Conservation (phyloP, 1,140 invertebrate species). For the Trissolcus basalis region DNA sequence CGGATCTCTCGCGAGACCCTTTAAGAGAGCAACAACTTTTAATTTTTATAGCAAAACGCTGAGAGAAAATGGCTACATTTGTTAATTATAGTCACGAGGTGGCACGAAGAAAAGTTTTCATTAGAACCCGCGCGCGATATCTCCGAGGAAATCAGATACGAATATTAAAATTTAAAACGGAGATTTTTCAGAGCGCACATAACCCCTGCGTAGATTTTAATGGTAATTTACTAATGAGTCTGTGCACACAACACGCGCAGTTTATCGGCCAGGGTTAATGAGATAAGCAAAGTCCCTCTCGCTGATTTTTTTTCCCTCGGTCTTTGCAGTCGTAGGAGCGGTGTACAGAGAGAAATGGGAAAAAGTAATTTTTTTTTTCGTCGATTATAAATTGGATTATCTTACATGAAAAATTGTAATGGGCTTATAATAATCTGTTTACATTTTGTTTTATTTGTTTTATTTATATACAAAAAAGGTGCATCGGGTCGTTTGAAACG, state of each 20-base stretch:
- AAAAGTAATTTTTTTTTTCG: no score
- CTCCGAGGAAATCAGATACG: slow-evolving; percentile 48
- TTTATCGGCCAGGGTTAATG: slow-evolving; percentile 28
- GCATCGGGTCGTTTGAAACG: no score
- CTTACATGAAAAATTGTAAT: no score
- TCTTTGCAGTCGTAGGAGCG: background rate
- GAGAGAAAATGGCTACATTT: slow-evolving; percentile 41
- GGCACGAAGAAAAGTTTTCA: slow-evolving; percentile 35
- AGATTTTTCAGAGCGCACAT: slow-evolving; percentile 15
- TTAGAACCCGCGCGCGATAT: slow-evolving; percentile 27
- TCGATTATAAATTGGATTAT: no score
- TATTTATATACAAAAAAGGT: no score
- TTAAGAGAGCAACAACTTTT: slow-evolving; percentile 25
- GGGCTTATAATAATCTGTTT: no score
- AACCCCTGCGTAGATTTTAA: slow-evolving; percentile 17
- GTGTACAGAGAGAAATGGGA: slow-evolving; percentile 1
- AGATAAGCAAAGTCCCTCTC: slow-evolving; percentile 14
- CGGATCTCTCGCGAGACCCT: slow-evolving; percentile 7
- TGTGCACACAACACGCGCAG: slow-evolving; percentile 14
- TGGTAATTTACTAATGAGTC: slow-evolving; percentile 40
- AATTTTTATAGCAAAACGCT: slow-evolving; percentile 36
- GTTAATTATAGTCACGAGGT: slow-evolving; percentile 50
- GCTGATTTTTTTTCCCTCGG: background rate
- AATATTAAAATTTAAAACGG: slow-evolving; percentile 54
- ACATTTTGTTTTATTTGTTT: no score